These are phyloP conservation scores for Pyrgilauda ruficollis DNA, from an alignment of 2,113 vertebrate species.

Conservation along the genomic window DNA sequence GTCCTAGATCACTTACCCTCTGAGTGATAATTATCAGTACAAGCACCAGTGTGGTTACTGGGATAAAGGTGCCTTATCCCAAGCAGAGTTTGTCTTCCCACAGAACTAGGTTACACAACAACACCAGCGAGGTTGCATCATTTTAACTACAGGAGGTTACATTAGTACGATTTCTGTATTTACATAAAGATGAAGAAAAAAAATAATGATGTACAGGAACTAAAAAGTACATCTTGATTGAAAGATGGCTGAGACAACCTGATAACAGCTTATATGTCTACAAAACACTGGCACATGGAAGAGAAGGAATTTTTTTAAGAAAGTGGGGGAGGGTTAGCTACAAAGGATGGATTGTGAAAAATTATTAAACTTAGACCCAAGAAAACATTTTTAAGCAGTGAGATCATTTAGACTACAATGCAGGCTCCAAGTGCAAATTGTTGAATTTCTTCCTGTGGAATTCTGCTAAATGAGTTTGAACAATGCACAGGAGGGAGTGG, in stretches of 20 bases:
- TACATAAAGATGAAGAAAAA: slow-evolving; percentile 55
- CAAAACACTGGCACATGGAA: slow-evolving; percentile 54
- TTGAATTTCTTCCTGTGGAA: neutral
- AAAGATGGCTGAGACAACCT: slow-evolving; percentile 61
- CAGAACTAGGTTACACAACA: slow-evolving; percentile 34
- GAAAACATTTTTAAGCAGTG: slow-evolving; percentile 40
- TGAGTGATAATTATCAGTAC: neutral
- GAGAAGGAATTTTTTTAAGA: slow-evolving; percentile 15
- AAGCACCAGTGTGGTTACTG: neutral
- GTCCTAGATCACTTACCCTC: neutral
- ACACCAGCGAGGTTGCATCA: neutral
- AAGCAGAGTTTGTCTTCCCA: neutral
- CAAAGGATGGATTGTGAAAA: slow-evolving; percentile 26
- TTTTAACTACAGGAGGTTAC: slow-evolving; percentile 46
- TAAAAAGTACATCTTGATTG: slow-evolving; percentile 65
- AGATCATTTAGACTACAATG: slow-evolving; percentile 29
- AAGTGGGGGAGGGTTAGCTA: slow-evolving; percentile 45
- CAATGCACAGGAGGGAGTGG: neutral
- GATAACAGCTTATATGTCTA: slow-evolving; percentile 55
- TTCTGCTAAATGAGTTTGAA: neutral
- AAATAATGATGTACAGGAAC: slow-evolving; percentile 39
- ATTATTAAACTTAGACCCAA: slow-evolving; percentile 55
- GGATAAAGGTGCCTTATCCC: neutral
- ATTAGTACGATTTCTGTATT: slow-evolving; percentile 48
- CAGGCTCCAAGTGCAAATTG: slow-evolving; percentile 1